phyloP scores from a whole-genome alignment of 2,888 invertebrate genomes.

The Lysandra coridon region DNA sequence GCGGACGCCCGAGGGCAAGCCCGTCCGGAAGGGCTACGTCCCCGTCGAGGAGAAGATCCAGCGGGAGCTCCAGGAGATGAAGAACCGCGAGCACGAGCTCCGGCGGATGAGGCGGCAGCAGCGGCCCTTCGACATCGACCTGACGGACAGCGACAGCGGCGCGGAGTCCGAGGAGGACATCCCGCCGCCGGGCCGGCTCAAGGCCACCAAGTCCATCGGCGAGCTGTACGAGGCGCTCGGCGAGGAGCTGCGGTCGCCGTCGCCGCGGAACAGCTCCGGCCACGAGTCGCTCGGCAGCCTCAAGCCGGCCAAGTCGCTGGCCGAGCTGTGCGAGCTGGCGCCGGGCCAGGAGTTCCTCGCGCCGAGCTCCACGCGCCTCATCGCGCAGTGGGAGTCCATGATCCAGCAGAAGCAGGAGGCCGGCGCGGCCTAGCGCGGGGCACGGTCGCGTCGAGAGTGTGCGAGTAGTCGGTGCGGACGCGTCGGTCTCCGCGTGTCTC shows the following conservation, averaged over 20 bases:
- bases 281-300: constrained; percentile 74
- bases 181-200: constrained; percentile 81
- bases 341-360: constrained; percentile 83
- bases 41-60: constrained; percentile 95
- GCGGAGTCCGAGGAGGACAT: constrained; percentile 82
- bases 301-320: constrained; percentile 85
- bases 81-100: constrained; percentile 88
- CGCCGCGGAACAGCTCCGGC: constrained; percentile 68
- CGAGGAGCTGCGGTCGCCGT: constrained; percentile 72
- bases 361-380: constrained; percentile 85
- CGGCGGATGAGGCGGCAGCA: constrained; percentile 84
- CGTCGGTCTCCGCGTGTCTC: background rate
- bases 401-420: constrained; percentile 84
- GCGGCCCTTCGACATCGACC: constrained; percentile 82
- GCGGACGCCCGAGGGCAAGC: constrained; percentile 82
- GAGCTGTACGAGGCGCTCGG: constrained; percentile 83
- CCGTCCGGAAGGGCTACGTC: constrained; percentile 87
- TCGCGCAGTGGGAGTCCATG: constrained; percentile 90
- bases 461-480: background rate
- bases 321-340: constrained; percentile 83
- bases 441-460: background rate
- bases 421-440: constrained; percentile 65
- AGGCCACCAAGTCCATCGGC: constrained; percentile 84
- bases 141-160: constrained; percentile 77
- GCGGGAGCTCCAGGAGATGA: constrained; percentile 91